These are phyloP conservation scores for Rhamphomyia laevipes DNA, from an alignment of 2,888 invertebrate genomes.

Conservation along the genomic window DNA sequence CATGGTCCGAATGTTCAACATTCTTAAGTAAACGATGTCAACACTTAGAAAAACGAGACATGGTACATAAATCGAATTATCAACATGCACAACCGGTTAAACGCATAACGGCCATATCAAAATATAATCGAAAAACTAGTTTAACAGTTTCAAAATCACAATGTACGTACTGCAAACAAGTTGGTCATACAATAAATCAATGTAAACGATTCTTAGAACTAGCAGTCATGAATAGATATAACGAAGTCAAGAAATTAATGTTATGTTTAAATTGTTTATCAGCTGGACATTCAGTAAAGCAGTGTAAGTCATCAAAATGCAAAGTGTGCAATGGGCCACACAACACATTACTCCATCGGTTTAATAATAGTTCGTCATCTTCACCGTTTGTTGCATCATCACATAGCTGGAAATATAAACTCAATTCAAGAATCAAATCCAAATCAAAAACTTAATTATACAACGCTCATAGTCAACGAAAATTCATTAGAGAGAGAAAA, in stretches of 20 bases:
- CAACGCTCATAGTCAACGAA: neutral
- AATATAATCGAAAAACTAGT: neutral
- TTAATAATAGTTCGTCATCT: neutral
- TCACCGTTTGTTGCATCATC: neutral
- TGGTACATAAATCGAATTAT: neutral
- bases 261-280: neutral
- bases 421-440: neutral
- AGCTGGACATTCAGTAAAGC: neutral
- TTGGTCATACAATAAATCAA: neutral
- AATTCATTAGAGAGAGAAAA: neutral
- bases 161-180: neutral
- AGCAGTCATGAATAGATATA: neutral
- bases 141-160: neutral
- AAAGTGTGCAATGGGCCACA: neutral
- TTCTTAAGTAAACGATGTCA: constrained; percentile 8
- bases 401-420: too few species aligned
- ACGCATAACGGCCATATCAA: neutral
- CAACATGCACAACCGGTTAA: neutral
- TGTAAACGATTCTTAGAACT: neutral
- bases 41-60: neutral
- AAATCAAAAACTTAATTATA: too few species aligned
- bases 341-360: neutral
- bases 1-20: constrained; percentile 9
- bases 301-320: neutral
- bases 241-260: neutral